Evolutionary conservation across 64 coral and sea anemone genomes (phyloP), one percentile per base, ranked within the genome.

Genomic region (Montipora capricornis): DNA sequence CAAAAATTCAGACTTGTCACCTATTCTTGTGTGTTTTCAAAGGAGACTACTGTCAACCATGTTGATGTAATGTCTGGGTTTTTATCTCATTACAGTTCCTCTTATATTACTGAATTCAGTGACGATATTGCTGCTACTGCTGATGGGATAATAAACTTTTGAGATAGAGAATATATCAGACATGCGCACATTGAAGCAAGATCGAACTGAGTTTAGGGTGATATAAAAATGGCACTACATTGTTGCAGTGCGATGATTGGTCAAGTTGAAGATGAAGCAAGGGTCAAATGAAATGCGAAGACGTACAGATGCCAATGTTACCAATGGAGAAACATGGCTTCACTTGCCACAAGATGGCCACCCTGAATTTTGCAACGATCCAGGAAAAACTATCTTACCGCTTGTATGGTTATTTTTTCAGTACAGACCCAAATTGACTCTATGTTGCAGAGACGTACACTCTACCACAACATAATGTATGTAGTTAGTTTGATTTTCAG

Each of bases 81-180:
- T 47, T 22, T 80, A 47, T 92, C 76, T 4, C 81, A 44, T 92
- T 95, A 20, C 74, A 97, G 96, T 97, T 78, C 96, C 96, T 71
- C 92, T 97, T 37, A 97, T 97, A 82, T 95, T 97, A 70, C 83
- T 97, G 16, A 97, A 97, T 76, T 88, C 93, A 79, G 44, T 92
- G 26, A 95, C 96, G 81, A 97, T 97, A 83, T 74, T 97, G 68
- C 48, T 97, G 24, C 78, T 97, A 14, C 51, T 97, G 37, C 83
- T 97, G 76, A 97, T 97, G 96, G 96, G 96, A 79, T 96, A 50
- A 52, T 49, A 0, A 37, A 37, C 37, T 37, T 37, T 50, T 6
- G 17, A 57, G 5, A 57, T 57, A 16, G 61, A 64, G 4, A 14
- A 64, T 12, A 14, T 14, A 64, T 14, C 61, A 15, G 6, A 64